phyloP scores from a whole-genome alignment of 2,113 vertebrate species.

The Pelvicachromis taeniatus region DNA sequence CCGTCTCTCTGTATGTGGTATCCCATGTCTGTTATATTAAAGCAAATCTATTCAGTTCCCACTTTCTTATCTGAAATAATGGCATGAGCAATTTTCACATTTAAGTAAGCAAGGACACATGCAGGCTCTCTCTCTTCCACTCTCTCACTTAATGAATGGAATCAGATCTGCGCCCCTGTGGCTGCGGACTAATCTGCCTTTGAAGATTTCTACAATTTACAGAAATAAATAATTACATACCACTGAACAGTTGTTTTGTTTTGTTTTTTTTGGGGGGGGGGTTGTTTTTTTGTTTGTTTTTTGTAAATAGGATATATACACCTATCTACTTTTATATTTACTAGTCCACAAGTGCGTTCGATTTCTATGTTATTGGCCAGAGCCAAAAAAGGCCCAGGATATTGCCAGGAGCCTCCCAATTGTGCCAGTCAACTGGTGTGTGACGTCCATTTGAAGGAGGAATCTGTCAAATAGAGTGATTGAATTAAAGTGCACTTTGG shows the following conservation, averaged over 20 bases:
- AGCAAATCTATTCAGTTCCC: conserved; percentile 72
- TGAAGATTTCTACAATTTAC: conserved; percentile 57
- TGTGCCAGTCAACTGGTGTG: conserved; percentile 58
- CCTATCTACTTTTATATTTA: background rate
- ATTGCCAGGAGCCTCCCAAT: conserved; percentile 30
- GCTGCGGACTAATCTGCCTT: conserved; percentile 60
- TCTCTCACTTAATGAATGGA: conserved; percentile 62
- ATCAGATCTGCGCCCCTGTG: conserved; percentile 52
- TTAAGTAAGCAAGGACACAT: conserved; percentile 65
- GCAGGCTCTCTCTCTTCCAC: conserved; percentile 43
- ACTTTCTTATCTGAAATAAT: conserved; percentile 78
- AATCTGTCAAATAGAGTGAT: conserved; percentile 70
- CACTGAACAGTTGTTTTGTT: background rate
- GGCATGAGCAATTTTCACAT: conserved; percentile 72
- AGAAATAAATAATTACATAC: conserved; percentile 16
- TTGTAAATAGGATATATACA: conserved; percentile 16
- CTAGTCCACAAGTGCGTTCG: conserved; percentile 19
- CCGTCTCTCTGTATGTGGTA: conserved; percentile 71
- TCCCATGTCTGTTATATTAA: conserved; percentile 75
- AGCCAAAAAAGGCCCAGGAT: conserved; percentile 12
- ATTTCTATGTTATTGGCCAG: conserved; percentile 28
- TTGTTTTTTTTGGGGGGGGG: background rate
- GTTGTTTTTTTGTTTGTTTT: background rate
- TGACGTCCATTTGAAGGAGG: conserved; percentile 63
- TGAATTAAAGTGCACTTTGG: conserved; percentile 77